Base-by-base conservation (phyloP, 1,140 invertebrate species). In the Zaprionus nigranus region DNA sequence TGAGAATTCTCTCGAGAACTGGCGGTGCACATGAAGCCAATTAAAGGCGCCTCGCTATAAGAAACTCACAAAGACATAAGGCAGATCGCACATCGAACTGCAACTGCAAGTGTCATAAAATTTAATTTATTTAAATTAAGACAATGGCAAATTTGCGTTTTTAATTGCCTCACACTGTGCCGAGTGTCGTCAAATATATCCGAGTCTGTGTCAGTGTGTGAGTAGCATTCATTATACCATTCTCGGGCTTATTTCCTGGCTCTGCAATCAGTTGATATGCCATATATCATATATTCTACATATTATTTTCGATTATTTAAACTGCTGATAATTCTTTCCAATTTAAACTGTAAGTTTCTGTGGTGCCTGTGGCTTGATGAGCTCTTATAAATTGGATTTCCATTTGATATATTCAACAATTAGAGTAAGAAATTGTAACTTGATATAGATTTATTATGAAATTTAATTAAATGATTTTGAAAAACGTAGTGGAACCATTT, bases 81-180 rank as follows among this genome's bases (percentile, higher is more conserved):
- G 1, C 40, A 43, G 36, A 46, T 13, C 30, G 22, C 70, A 69
- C 71, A 68, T 74, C 66, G 65, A 57, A 68, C 40, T 69, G 73
- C 75, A 81, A 76, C 66, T 90, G 81, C 79, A 77, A 82, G 85
- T 90, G 85, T 80, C 85, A 79, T 90, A 90, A 90, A 88, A 90
- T 82, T 79, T 90, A 90, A 90, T 90, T 90, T 85, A 90, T 90
- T 90, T 90, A 90, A 90, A 90, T 90, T 90, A 90, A 90, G 86
- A 68, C 81, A 85, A 90, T 79, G 85, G 72, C 82, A 82, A 88
- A 88, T 90, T 90, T 90, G 86, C 86, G 75, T 90, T 90, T 90
- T 90, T 90, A 90, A 90, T 90, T 90, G 86, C 70, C 73, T 75
- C 54, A 57, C 65, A 67, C 46, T 67, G 51, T 46, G 49, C 26